phyloP scores from a whole-genome alignment of 2,113 vertebrate species.

The Chionodraco myersi region DNA sequence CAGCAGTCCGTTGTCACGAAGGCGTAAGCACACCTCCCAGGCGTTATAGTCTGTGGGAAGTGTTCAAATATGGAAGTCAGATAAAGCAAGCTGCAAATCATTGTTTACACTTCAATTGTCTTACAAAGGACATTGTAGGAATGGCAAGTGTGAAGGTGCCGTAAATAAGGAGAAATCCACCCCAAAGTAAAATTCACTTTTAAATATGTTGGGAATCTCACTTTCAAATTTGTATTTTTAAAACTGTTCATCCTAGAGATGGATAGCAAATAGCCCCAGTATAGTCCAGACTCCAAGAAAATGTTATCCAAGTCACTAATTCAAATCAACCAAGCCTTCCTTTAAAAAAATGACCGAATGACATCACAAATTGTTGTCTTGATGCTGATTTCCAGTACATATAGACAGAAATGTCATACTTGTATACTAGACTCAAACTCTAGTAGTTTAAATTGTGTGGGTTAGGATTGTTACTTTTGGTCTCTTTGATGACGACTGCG shows the following conservation, averaged over 20 bases:
- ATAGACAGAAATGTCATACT: neutral
- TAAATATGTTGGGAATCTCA: neutral
- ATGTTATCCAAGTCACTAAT: neutral
- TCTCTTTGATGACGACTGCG: conserved; percentile 93
- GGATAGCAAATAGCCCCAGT: neutral
- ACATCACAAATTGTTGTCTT: neutral
- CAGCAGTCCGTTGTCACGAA: too few species aligned
- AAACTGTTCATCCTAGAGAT: neutral
- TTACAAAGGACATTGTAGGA: neutral
- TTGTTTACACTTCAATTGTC: too few species aligned
- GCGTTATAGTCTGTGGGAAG: too few species aligned
- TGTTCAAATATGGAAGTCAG: too few species aligned
- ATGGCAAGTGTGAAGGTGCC: neutral
- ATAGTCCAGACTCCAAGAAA: neutral
- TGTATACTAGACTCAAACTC: neutral
- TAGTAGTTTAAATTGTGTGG: neutral
- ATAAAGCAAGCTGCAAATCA: too few species aligned
- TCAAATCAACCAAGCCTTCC: neutral
- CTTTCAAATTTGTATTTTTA: neutral
- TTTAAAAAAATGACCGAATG: neutral
- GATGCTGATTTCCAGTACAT: neutral
- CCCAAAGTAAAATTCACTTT: too few species aligned
- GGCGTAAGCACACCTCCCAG: too few species aligned
- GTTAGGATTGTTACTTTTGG: conserved; percentile 85
- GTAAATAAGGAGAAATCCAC: too few species aligned